Evolutionary conservation across 1,140 invertebrate species (phyloP), one percentile per base, ranked within the genome.

Genomic region (Phortica variegata): DNA sequence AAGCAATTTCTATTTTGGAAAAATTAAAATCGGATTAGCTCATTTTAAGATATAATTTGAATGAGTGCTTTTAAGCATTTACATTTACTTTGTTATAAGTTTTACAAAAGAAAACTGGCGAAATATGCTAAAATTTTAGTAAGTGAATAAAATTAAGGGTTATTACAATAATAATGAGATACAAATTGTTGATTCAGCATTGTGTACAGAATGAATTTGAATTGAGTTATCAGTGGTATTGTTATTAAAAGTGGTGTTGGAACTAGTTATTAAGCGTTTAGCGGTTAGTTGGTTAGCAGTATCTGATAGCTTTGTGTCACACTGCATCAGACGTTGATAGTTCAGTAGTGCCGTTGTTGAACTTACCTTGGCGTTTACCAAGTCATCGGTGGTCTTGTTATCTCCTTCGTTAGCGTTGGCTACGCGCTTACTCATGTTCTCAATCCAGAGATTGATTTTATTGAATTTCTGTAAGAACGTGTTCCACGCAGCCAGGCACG

Each of bases 401-500:
- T 91, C 90, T 16, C 83, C 82, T 36, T 85, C 82, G 36, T 85
- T 83, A 21, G 87, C 85, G 23, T 79, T 75, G 44, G 80, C 81
- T 17, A 91, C 76, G 62, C 84, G 85, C 47, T 80, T 80, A 62
- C 85, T 82, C 56, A 89, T 87, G 38, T 86, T 82, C 37, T 86
- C 84, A 26, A 94, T 82, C 89, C 89, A 93, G 10, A 84, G 80
- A 49, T 86, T 87, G 78, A 92, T 85, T 43, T 83, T 85, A 17
- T 87, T 85, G 49, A 85, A 86, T 21, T 86, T 86, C 37, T 85
- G 82, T 40, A 87, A 83, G 73, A 91, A 96, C 52, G 93, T 88
- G 9, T 87, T 85, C 93, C 93, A 97, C 1, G 86, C 85, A 2
- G 85, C 79, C n/a, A 93, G 80, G 61, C 91, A 95, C 66, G 87